Conservation (phyloP, 2,113 vertebrate species). For the Dolichallabes microphthalmus region DNA sequence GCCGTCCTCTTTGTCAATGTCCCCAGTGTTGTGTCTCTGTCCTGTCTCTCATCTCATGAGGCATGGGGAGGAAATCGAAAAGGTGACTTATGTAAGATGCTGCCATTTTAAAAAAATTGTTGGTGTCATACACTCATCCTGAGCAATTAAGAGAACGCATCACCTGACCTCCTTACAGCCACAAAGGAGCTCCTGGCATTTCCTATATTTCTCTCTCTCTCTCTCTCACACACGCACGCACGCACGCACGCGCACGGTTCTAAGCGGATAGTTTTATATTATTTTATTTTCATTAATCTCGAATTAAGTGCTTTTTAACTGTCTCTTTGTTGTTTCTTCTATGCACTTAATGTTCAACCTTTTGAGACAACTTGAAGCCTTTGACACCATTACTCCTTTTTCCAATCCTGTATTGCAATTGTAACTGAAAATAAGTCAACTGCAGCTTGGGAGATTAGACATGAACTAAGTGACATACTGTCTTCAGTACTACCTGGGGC, state of each 20-base stretch:
- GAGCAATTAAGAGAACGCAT: constrained; percentile 56
- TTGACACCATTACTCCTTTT: background rate
- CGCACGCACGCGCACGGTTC: background rate
- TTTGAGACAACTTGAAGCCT: background rate
- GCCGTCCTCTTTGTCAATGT: background rate
- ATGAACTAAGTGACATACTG: background rate
- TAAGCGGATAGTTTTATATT: background rate
- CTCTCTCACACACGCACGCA: too few relatives aligned
- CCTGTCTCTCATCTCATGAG: constrained; percentile 50
- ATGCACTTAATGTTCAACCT: background rate
- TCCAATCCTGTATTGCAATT: background rate
- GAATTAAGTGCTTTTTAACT: background rate
- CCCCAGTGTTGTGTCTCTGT: constrained; percentile 45
- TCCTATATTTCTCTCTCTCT: background rate
- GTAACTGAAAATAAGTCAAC: background rate
- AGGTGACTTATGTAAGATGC: constrained; percentile 58
- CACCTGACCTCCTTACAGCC: constrained; percentile 19
- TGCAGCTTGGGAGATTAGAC: background rate
- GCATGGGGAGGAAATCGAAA: constrained; percentile 43
- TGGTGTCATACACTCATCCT: constrained; percentile 26
- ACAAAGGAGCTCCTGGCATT: constrained; percentile 21
- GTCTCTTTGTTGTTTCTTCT: background rate
- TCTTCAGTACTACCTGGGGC: background rate
- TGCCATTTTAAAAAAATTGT: constrained; percentile 58
- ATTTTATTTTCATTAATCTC: background rate